Evolutionary conservation across 2,113 vertebrate species (phyloP).

Genomic region (Girardinichthys multiradiatus): DNA sequence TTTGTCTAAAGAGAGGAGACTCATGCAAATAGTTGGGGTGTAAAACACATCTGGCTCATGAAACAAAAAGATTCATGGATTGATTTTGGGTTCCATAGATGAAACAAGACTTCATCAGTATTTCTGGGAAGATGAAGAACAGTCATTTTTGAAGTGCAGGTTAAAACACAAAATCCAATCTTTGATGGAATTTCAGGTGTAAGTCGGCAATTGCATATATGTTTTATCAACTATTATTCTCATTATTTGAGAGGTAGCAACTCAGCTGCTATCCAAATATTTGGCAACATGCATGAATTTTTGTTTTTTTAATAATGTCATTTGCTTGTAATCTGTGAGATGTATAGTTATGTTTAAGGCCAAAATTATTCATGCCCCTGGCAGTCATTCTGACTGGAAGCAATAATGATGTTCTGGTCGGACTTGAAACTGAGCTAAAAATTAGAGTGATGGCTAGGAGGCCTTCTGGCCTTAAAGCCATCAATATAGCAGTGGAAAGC

Average conservation of each 20-base stretch:
- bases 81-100: background rate
- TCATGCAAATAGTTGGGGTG: background rate
- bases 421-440: background rate
- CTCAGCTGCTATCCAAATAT: no score
- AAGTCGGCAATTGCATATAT: no score
- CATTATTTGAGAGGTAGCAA: no score
- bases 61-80: background rate
- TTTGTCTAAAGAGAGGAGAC: background rate
- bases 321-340: no score
- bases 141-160: background rate
- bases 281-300: no score
- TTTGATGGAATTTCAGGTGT: no score
- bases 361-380: no score
- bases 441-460: background rate
- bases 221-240: no score
- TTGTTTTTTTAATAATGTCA: no score
- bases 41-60: background rate
- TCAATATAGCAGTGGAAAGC: background rate
- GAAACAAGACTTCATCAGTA: background rate
- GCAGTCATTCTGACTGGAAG: no score
- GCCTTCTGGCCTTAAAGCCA: background rate
- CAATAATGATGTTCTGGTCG: background rate
- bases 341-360: no score
- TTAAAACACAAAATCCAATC: background rate
- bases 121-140: background rate